Base-by-base conservation (phyloP, 2,888 invertebrate species). In the Dryocosmus kuriphilus region DNA sequence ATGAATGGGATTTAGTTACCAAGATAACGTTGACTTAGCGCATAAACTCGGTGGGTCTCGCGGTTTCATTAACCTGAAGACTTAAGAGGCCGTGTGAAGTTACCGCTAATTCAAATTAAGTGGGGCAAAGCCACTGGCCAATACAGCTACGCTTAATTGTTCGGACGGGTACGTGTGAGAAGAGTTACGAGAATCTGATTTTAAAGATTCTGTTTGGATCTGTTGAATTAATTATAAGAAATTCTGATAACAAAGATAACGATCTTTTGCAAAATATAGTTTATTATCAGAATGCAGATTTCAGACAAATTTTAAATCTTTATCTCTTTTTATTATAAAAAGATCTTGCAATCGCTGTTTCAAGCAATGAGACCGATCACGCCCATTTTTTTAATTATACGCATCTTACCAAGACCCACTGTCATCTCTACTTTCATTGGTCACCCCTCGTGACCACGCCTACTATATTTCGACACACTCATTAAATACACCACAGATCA, bases 91-190 rank as follows among this genome's bases (percentile, higher is more conserved):
- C 82, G 78, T 71, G 82, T 75, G 78, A 82, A 86, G 82, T 85
- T 85, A 79, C 81, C 82, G 81, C 84, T 86, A 86, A 86, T 86
- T 86, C 84, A 86, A 86, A 86, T 86, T 86, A 86, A 86, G 86
- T 86, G 85, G 82, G 85, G 84, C 83, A 83, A 82, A 86, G 85
- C 83, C 84, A 84, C 82, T 82, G 84, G 85, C 85, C 86, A 85
- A 87, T 87, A 71, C 32, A 71, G 46, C 55, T 27, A 30, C 32
- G 19, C 51, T 55, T 55, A 41, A 60, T 27, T 65, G 55, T 51
- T 22, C 51, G 27, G n/a, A 1, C 51, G 27, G n/a, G 2, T 71
- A 22, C n/a, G 30, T 71, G 51, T 30, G 32, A n/a, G 32, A n/a
- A 14, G 4, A 51, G 46, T 22, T 22, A 51, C n/a, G 30, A 71